Conservation (phyloP, 2,113 vertebrate genomes). For the Oncorhynchus masou region DNA sequence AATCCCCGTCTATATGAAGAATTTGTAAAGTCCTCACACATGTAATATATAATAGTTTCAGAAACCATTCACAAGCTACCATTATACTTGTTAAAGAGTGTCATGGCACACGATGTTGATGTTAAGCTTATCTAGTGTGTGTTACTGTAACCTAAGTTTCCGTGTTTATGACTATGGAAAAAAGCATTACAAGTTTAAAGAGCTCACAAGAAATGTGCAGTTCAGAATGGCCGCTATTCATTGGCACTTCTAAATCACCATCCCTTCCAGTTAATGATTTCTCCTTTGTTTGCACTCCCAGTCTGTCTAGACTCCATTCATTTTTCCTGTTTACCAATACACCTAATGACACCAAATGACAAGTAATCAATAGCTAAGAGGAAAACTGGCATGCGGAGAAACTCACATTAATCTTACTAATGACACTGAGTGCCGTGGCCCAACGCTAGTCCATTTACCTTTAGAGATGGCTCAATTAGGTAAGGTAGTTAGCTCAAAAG, state of each 20-base stretch:
- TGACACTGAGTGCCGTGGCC: conserved; percentile 74
- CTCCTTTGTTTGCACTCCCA: conserved; percentile 82
- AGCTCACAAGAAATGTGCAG: neutral
- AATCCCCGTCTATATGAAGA: no score
- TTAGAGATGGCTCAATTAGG: conserved; percentile 15
- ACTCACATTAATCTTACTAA: conserved; percentile 60
- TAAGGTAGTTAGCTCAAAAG: conserved; percentile 16
- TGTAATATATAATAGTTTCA: no score
- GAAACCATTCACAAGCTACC: no score
- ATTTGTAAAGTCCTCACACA: no score
- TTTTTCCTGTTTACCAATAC: conserved; percentile 86
- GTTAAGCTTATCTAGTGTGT: no score
- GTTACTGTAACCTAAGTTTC: no score
- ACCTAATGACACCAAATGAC: conserved; percentile 90
- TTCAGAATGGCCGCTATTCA: neutral
- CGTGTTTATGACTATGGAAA: no score
- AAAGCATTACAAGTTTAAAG: no score
- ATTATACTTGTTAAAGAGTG: no score
- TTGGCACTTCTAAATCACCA: neutral
- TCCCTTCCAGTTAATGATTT: conserved; percentile 83
- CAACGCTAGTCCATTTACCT: conserved; percentile 5
- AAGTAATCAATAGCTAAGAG: conserved; percentile 87
- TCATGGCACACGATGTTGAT: no score
- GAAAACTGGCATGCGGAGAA: conserved; percentile 84
- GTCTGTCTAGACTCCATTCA: conserved; percentile 70